Percentiles rank a stretch among this genome's conserved stretches.
These are phyloP conservation scores for Anomalospiza imberbis DNA, from an alignment of 2,797 vertebrate genomes.

Conservation along the genomic window DNA sequence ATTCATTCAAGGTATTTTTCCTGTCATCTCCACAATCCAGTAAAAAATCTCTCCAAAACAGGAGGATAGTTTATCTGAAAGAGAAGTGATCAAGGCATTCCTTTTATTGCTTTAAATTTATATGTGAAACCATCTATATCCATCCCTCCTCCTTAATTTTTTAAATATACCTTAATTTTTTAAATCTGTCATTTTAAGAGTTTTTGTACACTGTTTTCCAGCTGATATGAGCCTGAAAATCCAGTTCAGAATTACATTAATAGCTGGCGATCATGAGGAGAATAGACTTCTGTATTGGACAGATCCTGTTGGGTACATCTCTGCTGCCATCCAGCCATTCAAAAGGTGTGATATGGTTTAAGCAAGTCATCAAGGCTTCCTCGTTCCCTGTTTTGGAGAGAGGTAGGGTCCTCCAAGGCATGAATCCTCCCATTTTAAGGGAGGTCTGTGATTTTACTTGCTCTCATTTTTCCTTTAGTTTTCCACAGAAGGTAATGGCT, in stretches of 20 bases:
- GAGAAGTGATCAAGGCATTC: not conserved
- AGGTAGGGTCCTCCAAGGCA: not conserved
- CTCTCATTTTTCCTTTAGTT: not conserved
- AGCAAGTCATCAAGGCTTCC: not conserved
- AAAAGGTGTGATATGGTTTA: not conserved
- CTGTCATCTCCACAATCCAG: not conserved
- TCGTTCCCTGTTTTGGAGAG: not conserved
- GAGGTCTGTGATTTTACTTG: not conserved
- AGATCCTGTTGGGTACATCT: not conserved
- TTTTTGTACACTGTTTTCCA: not conserved
- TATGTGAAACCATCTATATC: not conserved
- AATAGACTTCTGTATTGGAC: not conserved
- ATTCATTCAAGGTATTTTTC: not conserved
- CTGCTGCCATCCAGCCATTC: not conserved
- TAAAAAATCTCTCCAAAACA: not conserved
- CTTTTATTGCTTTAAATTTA: not conserved
- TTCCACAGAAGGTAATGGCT: not conserved
- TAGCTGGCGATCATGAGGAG: not conserved
- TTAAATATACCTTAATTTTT: not conserved
- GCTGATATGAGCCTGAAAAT: not conserved
- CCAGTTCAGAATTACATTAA: not conserved
- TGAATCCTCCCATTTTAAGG: not conserved
- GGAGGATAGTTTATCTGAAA: not conserved
- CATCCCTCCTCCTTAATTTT: not conserved
- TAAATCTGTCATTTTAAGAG: not conserved